Base-by-base conservation (phyloP, 2,888 invertebrate species). In the Rhopalosiphum nymphaeae region DNA sequence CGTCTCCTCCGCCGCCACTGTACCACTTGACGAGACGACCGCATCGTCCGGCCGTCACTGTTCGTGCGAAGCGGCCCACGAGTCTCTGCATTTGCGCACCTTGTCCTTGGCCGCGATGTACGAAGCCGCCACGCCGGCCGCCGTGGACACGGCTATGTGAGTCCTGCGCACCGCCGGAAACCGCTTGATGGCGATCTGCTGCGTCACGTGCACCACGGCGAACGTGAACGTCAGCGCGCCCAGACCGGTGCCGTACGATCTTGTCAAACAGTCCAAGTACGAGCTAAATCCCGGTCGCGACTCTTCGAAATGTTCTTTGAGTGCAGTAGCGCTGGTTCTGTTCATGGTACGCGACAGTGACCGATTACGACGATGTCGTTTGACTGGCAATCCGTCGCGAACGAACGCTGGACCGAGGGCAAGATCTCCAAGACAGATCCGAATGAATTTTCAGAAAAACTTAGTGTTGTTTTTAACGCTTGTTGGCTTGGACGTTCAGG, bases 241-340 rank as follows among this genome's bases (percentile, higher is more conserved):
- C 57, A 96, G 93, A 26, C 96, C 96, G 3, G 96, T 96, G 93
- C 96, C 96, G 9, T 96, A 95, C 0, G 96, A 95, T 94, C 96
- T 95, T 67, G 96, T 96, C 96, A 96, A 96, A 95, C 96, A 96
- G 95, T 96, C 96, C 87, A 96, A 95, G 95, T 96, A 96, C 3
- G 96, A 96, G 42, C 92, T 42, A 42, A 92, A n/a, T 5, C 92
- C 92, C 36, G 92, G 92, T 0, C 92, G 92, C 0, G 42, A 0
- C 26, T 53, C 67, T n/a, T 88, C 92, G 42, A 44, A 92, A 42
- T 88, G 88, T 53, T 92, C 92, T n/a, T 88, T 88, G 11, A 92
- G 53, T 53, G 29, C 53, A 29, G 42, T 49, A 10, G 49, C 88
- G n/a, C 92, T 88, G 42, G 36, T 29, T n/a, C 53, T 67, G 67